A percentile compares a stretch with the other conserved stretches of the same genome.
Evolutionary conservation across 2,113 vertebrate species (phyloP).

Genomic region (Dipodomys spectabilis): DNA sequence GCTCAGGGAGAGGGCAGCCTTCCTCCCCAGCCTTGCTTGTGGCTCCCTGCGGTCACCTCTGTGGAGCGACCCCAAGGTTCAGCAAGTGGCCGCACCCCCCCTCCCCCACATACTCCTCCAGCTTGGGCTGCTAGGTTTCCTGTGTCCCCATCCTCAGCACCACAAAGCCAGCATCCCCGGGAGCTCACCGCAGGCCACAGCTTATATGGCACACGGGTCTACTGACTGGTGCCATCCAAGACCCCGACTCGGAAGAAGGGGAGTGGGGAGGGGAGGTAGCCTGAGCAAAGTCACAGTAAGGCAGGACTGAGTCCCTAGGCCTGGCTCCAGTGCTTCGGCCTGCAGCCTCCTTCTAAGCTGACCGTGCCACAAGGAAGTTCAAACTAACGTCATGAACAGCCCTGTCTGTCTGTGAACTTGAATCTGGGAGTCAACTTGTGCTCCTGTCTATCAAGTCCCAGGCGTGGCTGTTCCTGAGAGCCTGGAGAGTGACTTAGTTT

Average conservation of each 20-base stretch:
- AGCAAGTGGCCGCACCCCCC: neutral
- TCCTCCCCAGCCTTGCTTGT: neutral
- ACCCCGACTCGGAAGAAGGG: too few species aligned
- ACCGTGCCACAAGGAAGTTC: fast-evolving
- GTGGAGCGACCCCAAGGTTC: neutral
- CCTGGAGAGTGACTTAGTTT: fast-evolving
- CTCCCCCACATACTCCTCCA: neutral
- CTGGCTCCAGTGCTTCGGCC: neutral
- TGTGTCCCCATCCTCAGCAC: neutral
- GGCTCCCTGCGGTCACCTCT: neutral
- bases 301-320: neutral
- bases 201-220: fast-evolving
- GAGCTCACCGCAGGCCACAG: neutral
- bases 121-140: fast-evolving
- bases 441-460: fast-evolving
- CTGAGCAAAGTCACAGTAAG: neutral
- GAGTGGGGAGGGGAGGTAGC: too few species aligned
- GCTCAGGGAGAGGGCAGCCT: neutral
- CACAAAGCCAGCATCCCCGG: neutral
- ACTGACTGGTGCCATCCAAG: too few species aligned
- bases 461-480: fast-evolving
- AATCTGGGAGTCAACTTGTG: neutral
- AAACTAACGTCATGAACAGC: fast-evolving
- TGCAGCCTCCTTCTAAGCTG: fast-evolving
- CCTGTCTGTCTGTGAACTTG: neutral